Percentiles rank a stretch among this genome's conserved stretches.
These are phyloP conservation scores for Limanda limanda DNA, from an alignment of 2,113 vertebrate species.

Conservation along the genomic window DNA sequence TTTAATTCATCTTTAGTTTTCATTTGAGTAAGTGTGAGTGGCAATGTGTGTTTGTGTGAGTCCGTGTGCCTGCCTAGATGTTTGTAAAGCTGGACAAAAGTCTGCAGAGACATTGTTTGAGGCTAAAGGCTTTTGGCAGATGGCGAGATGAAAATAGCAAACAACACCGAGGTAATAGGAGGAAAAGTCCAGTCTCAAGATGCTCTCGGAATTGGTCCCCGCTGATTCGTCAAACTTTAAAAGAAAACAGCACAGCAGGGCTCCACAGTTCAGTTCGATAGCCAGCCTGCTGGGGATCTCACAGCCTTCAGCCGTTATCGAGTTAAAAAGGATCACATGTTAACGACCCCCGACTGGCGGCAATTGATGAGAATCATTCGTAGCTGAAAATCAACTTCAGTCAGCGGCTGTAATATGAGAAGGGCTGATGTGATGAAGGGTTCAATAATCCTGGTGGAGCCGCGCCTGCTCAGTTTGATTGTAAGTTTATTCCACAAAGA, in stretches of 20 bases:
- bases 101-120: constrained; percentile 32
- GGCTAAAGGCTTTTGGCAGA: constrained; percentile 45
- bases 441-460: constrained; percentile 26
- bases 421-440: constrained; percentile 12
- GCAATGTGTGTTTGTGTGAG: background rate
- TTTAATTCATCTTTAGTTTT: constrained; percentile 20
- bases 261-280: constrained; percentile 12
- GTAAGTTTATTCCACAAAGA: constrained; percentile 9
- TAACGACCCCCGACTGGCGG: constrained; percentile 27
- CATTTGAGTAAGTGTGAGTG: background rate
- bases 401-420: constrained; percentile 26
- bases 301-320: constrained; percentile 10
- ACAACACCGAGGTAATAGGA: constrained; percentile 48
- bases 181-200: constrained; percentile 42
- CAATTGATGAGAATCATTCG: constrained; percentile 33
- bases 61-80: background rate
- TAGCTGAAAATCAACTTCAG: constrained; percentile 34
- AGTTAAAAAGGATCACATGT: constrained; percentile 29
- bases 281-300: constrained; percentile 5
- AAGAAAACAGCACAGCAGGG: constrained; percentile 27
- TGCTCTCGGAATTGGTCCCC: constrained; percentile 42
- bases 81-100: constrained; percentile 3
- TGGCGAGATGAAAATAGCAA: constrained; percentile 40
- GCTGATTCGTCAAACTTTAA: constrained; percentile 38
- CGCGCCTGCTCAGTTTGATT: constrained; percentile 7